phyloP scores from a whole-genome alignment of 1,140 invertebrate species.

The Daktulosphaira vitifoliae region DNA sequence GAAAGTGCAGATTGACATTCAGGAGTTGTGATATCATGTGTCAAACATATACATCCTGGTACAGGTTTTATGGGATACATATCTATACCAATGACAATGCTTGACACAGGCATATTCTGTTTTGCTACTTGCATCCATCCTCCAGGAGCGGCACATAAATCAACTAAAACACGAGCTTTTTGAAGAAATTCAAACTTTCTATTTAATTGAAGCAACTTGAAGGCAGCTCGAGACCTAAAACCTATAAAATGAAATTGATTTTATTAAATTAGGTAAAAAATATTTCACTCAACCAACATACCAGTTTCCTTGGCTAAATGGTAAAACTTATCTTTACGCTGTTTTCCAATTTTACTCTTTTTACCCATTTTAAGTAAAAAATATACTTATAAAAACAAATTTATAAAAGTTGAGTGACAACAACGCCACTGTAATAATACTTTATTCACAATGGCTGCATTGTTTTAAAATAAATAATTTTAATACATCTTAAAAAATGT shows the following conservation, averaged over 20 bases:
- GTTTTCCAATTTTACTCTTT: constrained; percentile 94
- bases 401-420: no score
- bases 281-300: constrained; percentile 43
- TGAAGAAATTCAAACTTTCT: constrained; percentile 96
- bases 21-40: constrained; percentile 95
- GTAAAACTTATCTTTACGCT: constrained; percentile 97
- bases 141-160: constrained; percentile 97
- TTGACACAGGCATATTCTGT: constrained; percentile 95
- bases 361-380: constrained; percentile 70
- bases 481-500: no score
- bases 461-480: no score
- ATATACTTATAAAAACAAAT: no score
- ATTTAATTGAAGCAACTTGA: constrained; percentile 97
- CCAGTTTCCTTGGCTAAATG: constrained; percentile 97
- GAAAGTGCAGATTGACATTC: constrained; percentile 70
- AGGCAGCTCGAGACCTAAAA: constrained; percentile 92
- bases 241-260: constrained; percentile 52
- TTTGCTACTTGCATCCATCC: constrained; percentile 99
- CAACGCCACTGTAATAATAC: no score
- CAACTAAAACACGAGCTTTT: constrained; percentile 89
- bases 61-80: constrained; percentile 91
- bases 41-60: constrained; percentile 76
- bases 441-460: no score
- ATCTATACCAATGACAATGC: constrained; percentile 89
- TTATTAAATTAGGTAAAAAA: neutral